A percentile compares a stretch with the other conserved stretches of the same genome.
Evolutionary conservation across 2,888 invertebrate species (phyloP).

Genomic region (Idaea aversata): DNA sequence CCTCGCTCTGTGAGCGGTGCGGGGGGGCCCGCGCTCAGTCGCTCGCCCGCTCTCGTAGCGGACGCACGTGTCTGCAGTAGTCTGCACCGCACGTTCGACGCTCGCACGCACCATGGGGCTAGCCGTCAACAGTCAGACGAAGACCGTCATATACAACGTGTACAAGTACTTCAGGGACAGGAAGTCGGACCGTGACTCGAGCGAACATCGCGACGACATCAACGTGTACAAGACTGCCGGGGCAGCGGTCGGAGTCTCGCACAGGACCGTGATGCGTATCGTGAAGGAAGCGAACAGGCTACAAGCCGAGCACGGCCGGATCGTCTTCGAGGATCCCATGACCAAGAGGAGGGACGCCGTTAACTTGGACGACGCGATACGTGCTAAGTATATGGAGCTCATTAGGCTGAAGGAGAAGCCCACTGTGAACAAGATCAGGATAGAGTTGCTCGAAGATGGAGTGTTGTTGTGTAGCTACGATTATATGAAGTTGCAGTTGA

Average conservation of each 20-base stretch:
- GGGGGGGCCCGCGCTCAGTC: neutral
- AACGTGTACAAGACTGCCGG: neutral
- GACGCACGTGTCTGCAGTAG: too few relatives aligned
- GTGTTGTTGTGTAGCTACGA: neutral
- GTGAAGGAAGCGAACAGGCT: neutral
- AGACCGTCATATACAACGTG: neutral
- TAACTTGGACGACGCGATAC: neutral
- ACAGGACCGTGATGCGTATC: neutral
- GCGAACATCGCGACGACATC: neutral
- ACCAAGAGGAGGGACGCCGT: neutral
- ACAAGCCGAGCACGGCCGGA: neutral
- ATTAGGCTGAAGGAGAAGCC: neutral
- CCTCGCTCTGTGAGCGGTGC: neutral
- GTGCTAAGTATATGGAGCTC: neutral
- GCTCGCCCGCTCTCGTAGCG: neutral
- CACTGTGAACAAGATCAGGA: neutral
- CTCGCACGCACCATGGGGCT: neutral
- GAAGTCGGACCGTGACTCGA: neutral
- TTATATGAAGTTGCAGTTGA: neutral
- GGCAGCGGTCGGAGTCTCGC: neutral
- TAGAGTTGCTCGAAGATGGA: neutral
- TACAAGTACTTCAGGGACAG: neutral
- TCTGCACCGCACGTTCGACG: too few relatives aligned
- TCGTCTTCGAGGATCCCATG: neutral
- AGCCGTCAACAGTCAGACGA: neutral